Percentiles rank a stretch among this genome's conserved stretches.
Evolutionary conservation across 2,888 invertebrate genomes (phyloP).

Genomic region (Crocallis elinguaria): DNA sequence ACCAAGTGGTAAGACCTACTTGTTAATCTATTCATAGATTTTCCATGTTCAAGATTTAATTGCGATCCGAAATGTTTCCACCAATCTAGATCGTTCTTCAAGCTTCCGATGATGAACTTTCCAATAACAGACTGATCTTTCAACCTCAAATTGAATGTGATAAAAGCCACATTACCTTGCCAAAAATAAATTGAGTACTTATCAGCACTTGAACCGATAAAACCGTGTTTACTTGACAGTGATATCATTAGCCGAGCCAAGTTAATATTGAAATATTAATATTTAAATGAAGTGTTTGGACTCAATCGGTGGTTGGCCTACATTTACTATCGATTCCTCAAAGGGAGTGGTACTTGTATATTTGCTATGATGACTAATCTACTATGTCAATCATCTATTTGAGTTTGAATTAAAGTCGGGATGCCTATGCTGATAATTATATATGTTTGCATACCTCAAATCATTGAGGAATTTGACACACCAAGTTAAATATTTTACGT

Average conservation of each 20-base stretch:
- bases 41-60: too few species aligned
- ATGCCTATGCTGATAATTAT: not conserved
- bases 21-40: too few species aligned
- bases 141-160: conserved; percentile 9
- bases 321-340: conserved; percentile 21
- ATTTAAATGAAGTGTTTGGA: conserved; percentile 22
- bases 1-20: too few species aligned
- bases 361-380: conserved; percentile 21
- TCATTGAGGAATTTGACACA: not conserved
- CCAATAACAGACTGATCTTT: conserved; percentile 10
- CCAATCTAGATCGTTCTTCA: too few species aligned
- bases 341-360: conserved; percentile 23
- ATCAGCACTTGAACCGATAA: conserved; percentile 24
- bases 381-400: conserved; percentile 16
- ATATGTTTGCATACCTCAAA: not conserved
- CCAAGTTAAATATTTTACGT: not conserved
- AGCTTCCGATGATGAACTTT: too few species aligned
- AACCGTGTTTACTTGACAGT: conserved; percentile 15
- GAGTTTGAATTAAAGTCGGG: not conserved
- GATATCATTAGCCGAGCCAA: conserved; percentile 20
- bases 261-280: conserved; percentile 22
- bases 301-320: conserved; percentile 22
- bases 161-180: conserved; percentile 16
- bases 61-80: too few species aligned
- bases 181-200: conserved; percentile 14